Evolutionary conservation across 2,888 invertebrate species (phyloP), one percentile per base, ranked within the genome.

Genomic region (Drosophila borborema): DNA sequence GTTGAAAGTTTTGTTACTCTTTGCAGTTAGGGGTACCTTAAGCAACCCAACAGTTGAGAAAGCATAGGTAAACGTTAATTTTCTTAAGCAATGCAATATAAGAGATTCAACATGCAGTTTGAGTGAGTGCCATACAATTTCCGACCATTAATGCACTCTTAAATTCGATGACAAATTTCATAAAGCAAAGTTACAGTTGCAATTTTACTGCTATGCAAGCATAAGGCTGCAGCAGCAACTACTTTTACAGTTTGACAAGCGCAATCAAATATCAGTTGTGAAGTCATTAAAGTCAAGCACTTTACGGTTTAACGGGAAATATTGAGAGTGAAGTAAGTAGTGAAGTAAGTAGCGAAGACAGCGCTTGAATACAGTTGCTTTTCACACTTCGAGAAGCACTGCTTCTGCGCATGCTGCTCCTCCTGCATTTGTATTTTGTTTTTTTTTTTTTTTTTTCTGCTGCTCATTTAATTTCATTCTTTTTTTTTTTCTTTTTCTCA

Each of bases 401-500:
- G n/a, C n/a, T 10, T n/a, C n/a, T n/a, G n/a, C n/a, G n/a, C n/a
- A n/a, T n/a, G 10, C 14, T 48, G 48, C 16, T 46, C n/a, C 6
- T 40, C 10, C n/a, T 55, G n/a, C 43, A 28, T 55, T 55, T 31
- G 41, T 14, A 36, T 16, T 48, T n/a, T 8, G 6, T 3, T 45
- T 2, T n/a, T n/a, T 16, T 48, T n/a, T 8, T 14, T 61, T 12
- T 28, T 9, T n/a, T 1, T n/a, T 56, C 18, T 9, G 18, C 7
- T 18, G 20, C 41, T 20, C 43, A 4, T 36, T 18, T 16, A 2
- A 12, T 58, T 16, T 34, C 8, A 0, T 56, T 36, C 49, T 53
- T 56, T n/a, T 38, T 56, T n/a, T 38, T 54, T 51, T 16, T 38
- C 1, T 40, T 23, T 55, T 40, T 49, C 36, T 60, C 67, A 72